A percentile compares a stretch with the other conserved stretches of the same genome.
phyloP scores from a whole-genome alignment of 2,888 invertebrate genomes.

The Strigamia transsilvanica region DNA sequence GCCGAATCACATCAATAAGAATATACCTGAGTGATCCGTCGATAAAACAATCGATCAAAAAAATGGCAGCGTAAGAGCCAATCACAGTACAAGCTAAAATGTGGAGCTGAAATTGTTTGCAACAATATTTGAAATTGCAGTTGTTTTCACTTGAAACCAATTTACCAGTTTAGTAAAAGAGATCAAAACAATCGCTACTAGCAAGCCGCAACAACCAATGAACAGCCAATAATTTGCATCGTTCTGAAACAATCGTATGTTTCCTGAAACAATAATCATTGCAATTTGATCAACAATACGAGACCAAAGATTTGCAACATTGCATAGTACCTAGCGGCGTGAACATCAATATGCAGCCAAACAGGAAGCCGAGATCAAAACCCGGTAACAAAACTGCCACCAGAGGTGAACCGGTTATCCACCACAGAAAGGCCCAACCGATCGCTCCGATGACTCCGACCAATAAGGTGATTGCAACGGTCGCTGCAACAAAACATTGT shows the following conservation, averaged over 20 bases:
- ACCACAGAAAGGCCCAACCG: conserved; percentile 73
- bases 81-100: conserved; percentile 73
- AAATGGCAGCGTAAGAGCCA: conserved; percentile 72
- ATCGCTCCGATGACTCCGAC: conserved; percentile 71
- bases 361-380: conserved; percentile 71
- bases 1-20: conserved; percentile 72
- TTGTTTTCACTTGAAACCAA: conserved; percentile 37
- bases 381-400: conserved; percentile 71
- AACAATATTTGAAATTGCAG: background rate
- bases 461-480: conserved; percentile 67
- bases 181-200: conserved; percentile 67
- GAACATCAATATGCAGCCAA: conserved; percentile 71
- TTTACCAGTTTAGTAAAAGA: conserved; percentile 67
- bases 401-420: conserved; percentile 71
- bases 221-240: conserved; percentile 73
- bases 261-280: conserved; percentile 60
- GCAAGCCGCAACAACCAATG: conserved; percentile 68
- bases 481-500: no score
- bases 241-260: conserved; percentile 65
- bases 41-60: conserved; percentile 73
- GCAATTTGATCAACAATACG: background rate
- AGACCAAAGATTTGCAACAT: conserved; percentile 60
- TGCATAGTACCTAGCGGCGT: conserved; percentile 73
- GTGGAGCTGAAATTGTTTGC: conserved; percentile 65
- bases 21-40: conserved; percentile 76